Base-by-base conservation (phyloP, 2,888 invertebrate species). In the Agriopis marginaria region DNA sequence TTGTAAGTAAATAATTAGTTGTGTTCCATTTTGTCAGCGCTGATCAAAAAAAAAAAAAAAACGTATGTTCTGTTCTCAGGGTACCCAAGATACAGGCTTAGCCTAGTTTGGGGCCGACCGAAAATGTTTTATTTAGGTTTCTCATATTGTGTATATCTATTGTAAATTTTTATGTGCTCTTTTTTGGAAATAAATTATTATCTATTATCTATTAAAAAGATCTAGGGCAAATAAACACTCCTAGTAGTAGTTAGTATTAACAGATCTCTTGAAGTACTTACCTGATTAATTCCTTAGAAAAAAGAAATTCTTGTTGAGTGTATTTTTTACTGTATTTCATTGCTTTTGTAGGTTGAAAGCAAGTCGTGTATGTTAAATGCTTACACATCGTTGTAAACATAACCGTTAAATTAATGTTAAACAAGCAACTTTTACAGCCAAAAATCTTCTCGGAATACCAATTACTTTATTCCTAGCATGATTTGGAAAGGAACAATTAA, bases 401-500 rank as follows among this genome's bases (percentile, higher is more conserved):
- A 76, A 79, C 72, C 50, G 72, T 72, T 70, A 77, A 59, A 83
- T 80, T 76, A 76, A 75, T 74, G 77, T 79, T 75, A 79, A 76
- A 77, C 77, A 77, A 71, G 68, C 77, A 69, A 78, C 73, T 83
- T 86, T 83, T 81, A 85, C 79, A 80, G 74, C 80, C 80, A 74
- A 68, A 71, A 70, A 64, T 79, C 79, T 88, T 89, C 86, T 76
- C 73, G 78, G 90, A 89, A 91, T 88, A 87, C 83, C 80, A 89
- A 89, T 86, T 85, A 81, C 82, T 86, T 87, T 89, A 89, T 89
- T 88, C 78, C 77, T 79, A 79, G 14, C 80, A 76, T 78, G 81
- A 77, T 72, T 81, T 79, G 77, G 76, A 68, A 76, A 74, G 72
- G 72, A 86, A 87, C 90, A 92, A 92, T 93, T 93, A 93, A 92